Base-by-base conservation (phyloP, 2,888 invertebrate species). In the Allygus modestus region DNA sequence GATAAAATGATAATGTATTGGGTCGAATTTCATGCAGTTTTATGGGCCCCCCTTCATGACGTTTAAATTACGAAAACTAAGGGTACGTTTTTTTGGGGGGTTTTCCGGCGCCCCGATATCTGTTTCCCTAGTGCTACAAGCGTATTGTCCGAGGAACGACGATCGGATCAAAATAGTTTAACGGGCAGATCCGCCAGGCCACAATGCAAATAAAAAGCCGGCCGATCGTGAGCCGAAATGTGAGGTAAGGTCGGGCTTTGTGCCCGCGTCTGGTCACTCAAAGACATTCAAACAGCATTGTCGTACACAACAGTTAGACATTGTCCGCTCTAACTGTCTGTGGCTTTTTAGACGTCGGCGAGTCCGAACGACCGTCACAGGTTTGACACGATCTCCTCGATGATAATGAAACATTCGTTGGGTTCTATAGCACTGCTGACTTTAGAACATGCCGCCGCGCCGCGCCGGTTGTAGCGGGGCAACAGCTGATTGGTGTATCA, bases 261-360 rank as follows among this genome's bases (percentile, higher is more conserved):
- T 69, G 15, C 1, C 26, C 69, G 69, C 69, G 37, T 37, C 73
- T 73, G 33, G 73, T 28, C 73, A 28, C 41, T 73, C 73, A 73
- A 73, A 73, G 20, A 73, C 41, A 37, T 41, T 73, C 73, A 73
- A 69, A 69, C 33, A 69, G 69, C 37, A 7, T 69, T 20, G 20
- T 54, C 2, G 54, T 23, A 4, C 7, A 2, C 31, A 2, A 73
- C 73, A 73, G 73, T 73, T 73, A 73, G 73, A 41, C 73, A 73
- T 73, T 73, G 73, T 73, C 73, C 41, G 73, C 41, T 65, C 26
- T 65, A 65, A 65, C 65, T 65, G 65, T 65, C 65, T 65, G 65
- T 17, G 65, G 65, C 28, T 65, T 65, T 54, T n/a, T 23, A 9
- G 58, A 20, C 58, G 58, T n/a, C 23, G 20, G 20, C 2, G 23